Percentiles rank a stretch among this genome's conserved stretches.
Conservation (phyloP, 2,113 vertebrate species). For the Empidonax traillii region DNA sequence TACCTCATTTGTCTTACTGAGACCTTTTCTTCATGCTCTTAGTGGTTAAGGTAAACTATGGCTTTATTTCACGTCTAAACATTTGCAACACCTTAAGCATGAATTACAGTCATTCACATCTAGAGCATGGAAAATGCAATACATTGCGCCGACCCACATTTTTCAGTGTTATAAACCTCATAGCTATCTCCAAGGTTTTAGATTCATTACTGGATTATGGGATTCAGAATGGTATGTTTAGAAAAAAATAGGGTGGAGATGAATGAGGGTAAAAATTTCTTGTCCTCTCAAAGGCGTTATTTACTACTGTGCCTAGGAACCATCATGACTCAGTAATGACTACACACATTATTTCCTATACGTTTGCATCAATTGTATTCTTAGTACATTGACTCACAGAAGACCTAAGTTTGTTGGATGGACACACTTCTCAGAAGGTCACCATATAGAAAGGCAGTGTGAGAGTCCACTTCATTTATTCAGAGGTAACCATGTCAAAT, state of each 20-base stretch:
- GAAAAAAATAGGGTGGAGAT: neutral
- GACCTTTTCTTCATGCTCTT: neutral
- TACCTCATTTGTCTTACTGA: neutral
- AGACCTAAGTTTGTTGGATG: neutral
- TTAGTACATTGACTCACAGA: neutral
- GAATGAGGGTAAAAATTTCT: neutral
- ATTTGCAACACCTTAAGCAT: neutral
- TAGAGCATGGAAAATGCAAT: neutral
- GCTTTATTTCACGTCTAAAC: neutral
- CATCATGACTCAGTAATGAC: neutral
- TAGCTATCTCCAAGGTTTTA: neutral
- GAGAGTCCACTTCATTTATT: neutral
- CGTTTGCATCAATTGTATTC: neutral
- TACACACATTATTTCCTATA: neutral
- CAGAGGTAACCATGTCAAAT: neutral
- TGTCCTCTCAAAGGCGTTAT: neutral
- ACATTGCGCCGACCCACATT: neutral
- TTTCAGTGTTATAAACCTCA: neutral
- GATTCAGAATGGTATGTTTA: neutral
- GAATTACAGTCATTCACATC: neutral
- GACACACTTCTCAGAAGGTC: neutral
- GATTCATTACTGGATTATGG: neutral
- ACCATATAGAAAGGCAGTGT: neutral
- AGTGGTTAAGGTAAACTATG: neutral
- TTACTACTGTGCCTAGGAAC: neutral